Evolutionary conservation across 2,113 vertebrate genomes (phyloP).

Genomic region (Heliornis fulica): DNA sequence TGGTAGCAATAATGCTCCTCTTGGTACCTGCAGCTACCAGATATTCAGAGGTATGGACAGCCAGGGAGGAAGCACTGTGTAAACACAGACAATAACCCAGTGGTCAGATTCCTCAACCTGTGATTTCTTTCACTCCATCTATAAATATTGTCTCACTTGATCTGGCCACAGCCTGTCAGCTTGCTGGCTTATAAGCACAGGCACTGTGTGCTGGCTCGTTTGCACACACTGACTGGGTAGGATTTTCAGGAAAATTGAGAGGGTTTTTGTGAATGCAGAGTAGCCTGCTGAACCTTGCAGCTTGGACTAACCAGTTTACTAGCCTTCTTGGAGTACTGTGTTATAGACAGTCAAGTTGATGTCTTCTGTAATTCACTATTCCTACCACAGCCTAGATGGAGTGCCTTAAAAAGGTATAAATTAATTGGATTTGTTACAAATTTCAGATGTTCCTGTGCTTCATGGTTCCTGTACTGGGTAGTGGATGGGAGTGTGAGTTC

Average conservation of each 20-base stretch:
- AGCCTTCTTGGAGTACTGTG: neutral
- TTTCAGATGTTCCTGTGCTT: neutral
- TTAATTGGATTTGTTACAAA: neutral
- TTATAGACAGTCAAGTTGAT: neutral
- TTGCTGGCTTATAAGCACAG: no score
- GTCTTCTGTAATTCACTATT: neutral
- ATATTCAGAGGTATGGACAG: no score
- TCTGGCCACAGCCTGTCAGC: no score
- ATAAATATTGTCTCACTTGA: no score
- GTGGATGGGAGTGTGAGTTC: neutral
- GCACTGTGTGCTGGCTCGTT: no score
- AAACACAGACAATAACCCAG: no score
- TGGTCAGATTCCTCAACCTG: no score
- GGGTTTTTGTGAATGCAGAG: neutral
- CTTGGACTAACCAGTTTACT: neutral
- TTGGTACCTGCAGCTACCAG: no score
- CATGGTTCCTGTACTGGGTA: neutral
- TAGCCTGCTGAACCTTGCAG: neutral
- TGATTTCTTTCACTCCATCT: no score
- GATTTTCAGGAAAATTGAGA: neutral
- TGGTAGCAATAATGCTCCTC: no score
- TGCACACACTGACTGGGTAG: no score
- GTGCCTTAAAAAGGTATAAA: neutral
- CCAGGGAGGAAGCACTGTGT: no score
- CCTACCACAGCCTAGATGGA: neutral